phyloP scores from a whole-genome alignment of 2,113 vertebrate species.

The Pseudorhombus dupliciocellatus region DNA sequence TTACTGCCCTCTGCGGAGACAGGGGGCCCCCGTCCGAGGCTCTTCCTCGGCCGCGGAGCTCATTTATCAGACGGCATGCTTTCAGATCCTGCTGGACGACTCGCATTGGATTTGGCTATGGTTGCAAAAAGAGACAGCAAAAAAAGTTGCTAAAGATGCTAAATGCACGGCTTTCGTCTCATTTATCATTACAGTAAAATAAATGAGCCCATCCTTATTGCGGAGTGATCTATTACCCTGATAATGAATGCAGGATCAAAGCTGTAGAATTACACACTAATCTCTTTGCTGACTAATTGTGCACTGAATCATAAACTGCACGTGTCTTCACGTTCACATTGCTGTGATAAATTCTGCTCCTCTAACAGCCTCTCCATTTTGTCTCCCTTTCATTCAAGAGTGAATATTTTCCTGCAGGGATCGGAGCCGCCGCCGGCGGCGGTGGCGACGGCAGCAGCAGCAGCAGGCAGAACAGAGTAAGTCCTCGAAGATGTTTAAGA shows the following conservation, averaged over 20 bases:
- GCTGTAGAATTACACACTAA: conserved; percentile 30
- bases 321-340: conserved; percentile 27
- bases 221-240: conserved; percentile 50
- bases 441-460: conserved; percentile 53
- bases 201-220: conserved; percentile 50
- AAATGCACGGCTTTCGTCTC: conserved; percentile 51
- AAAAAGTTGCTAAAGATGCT: conserved; percentile 60
- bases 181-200: conserved; percentile 65
- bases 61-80: conserved; percentile 59
- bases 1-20: conserved; percentile 25
- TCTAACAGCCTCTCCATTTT: conserved; percentile 36
- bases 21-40: conserved; percentile 10
- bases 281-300: conserved; percentile 46
- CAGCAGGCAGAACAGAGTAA: conserved; percentile 67
- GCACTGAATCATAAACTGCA: conserved; percentile 35
- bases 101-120: conserved; percentile 41
- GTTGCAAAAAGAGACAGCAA: conserved; percentile 26
- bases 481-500: conserved; percentile 54
- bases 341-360: conserved; percentile 38
- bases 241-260: conserved; percentile 46
- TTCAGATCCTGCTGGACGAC: conserved; percentile 52
- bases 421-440: too few species aligned
- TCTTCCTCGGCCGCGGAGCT: conserved; percentile 34
- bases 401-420: conserved; percentile 80
- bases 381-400: conserved; percentile 51